These are phyloP conservation scores for Ceratotherium simum DNA, from an alignment of 2,113 vertebrate species.

Conservation along the genomic window DNA sequence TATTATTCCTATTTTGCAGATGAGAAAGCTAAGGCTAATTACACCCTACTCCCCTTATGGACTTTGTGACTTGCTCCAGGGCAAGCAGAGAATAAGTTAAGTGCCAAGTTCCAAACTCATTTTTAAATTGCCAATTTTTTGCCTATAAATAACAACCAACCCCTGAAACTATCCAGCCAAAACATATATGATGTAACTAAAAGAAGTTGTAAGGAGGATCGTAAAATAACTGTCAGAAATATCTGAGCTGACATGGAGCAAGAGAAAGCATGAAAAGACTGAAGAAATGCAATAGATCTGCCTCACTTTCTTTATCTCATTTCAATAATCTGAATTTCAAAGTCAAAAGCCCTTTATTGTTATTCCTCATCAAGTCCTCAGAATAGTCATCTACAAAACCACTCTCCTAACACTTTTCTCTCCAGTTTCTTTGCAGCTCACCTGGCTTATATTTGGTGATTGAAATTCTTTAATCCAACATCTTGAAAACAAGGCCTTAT, in stretches of 20 bases:
- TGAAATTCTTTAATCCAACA: neutral
- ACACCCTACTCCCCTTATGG: accelerated
- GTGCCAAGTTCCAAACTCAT: neutral
- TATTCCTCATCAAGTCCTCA: neutral
- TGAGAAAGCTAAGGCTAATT: neutral
- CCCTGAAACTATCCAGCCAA: neutral
- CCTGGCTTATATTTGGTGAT: neutral
- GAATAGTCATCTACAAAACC: neutral
- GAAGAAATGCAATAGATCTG: neutral
- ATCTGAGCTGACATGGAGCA: neutral
- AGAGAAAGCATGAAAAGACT: neutral
- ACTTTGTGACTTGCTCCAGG: neutral
- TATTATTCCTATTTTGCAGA: neutral
- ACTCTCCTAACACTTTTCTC: neutral
- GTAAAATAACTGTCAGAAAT: neutral
- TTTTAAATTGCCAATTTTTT: neutral
- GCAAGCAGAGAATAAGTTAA: neutral
- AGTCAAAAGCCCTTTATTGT: neutral
- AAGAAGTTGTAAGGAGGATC: neutral
- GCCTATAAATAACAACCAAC: neutral
- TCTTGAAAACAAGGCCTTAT: neutral
- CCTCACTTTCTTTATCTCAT: neutral
- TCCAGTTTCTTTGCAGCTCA: neutral
- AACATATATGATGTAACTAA: neutral
- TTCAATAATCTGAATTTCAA: neutral